A percentile compares a stretch with the other conserved stretches of the same genome.
These are phyloP conservation scores for Pomacea canaliculata DNA, from an alignment of 2,888 invertebrate species.

Conservation along the genomic window DNA sequence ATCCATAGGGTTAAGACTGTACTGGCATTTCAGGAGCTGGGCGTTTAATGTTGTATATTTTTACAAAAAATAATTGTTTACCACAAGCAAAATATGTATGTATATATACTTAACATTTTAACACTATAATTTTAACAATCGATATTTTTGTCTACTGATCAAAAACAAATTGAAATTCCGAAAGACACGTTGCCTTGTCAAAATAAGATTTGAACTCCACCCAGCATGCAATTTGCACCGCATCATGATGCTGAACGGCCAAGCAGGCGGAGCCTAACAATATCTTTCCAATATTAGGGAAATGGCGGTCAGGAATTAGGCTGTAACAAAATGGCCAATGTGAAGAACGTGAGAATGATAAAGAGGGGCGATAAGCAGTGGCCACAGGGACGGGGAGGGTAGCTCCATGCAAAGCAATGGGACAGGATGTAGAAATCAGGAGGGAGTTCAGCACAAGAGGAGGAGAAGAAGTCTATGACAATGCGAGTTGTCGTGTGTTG, in stretches of 20 bases:
- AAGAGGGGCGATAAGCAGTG: conserved; percentile 5
- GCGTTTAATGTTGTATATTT: too few species aligned
- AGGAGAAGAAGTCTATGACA: background rate
- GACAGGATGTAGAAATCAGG: background rate
- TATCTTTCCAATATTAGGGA: conserved; percentile 2
- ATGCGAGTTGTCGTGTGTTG: background rate
- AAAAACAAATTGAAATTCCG: too few species aligned
- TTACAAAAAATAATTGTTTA: too few species aligned
- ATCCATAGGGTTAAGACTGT: too few species aligned
- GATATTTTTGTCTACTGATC: too few species aligned
- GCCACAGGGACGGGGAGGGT: background rate
- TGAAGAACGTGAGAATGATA: conserved; percentile 8
- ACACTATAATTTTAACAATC: too few species aligned
- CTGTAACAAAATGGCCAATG: background rate
- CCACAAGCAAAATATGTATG: too few species aligned
- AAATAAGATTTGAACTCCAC: too few species aligned
- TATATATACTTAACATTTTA: too few species aligned
- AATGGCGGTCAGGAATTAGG: conserved; percentile 6
- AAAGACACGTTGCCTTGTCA: too few species aligned
- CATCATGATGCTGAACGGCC: background rate
- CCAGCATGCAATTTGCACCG: too few species aligned
- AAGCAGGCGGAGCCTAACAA: background rate
- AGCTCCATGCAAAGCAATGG: background rate
- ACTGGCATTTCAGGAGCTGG: too few species aligned
- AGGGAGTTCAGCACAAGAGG: background rate